Conservation (phyloP, 2,113 vertebrate species). For the Abramis brama region DNA sequence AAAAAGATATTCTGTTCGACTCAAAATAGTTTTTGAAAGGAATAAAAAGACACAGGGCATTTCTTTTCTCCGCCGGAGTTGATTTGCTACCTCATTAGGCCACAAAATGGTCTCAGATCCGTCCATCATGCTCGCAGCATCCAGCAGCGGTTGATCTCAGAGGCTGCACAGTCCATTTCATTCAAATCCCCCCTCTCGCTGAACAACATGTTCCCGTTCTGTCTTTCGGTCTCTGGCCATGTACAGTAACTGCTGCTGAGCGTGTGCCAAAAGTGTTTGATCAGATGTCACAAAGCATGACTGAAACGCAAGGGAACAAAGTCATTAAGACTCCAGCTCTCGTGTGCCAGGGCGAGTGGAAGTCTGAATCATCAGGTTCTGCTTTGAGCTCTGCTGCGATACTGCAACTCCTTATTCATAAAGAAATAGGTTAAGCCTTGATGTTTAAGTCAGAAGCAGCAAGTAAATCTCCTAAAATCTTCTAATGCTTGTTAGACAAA, state of each 20-base stretch:
- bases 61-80: constrained; percentile 32
- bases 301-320: constrained; percentile 40
- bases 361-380: constrained; percentile 70
- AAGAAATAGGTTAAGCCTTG: constrained; percentile 77
- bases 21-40: constrained; percentile 4
- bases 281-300: constrained; percentile 56
- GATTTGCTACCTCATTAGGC: constrained; percentile 52
- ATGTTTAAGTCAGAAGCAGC: constrained; percentile 73
- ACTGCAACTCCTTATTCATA: constrained; percentile 67
- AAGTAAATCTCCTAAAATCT: constrained; percentile 73
- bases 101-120: constrained; percentile 48
- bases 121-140: constrained; percentile 47
- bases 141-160: constrained; percentile 45
- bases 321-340: constrained; percentile 30
- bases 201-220: constrained; percentile 42
- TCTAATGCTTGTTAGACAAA: constrained; percentile 72
- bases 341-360: constrained; percentile 51
- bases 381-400: constrained; percentile 55
- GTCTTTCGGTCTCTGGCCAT: constrained; percentile 43
- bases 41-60: not conserved
- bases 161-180: constrained; percentile 54
- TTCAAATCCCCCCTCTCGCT: constrained; percentile 49
- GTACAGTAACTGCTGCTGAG: constrained; percentile 51
- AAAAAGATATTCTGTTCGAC: not conserved
- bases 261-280: constrained; percentile 49